These are phyloP conservation scores for Coracias cyanogaster DNA, from an alignment of 2,797 vertebrate species.

Conservation along the genomic window DNA sequence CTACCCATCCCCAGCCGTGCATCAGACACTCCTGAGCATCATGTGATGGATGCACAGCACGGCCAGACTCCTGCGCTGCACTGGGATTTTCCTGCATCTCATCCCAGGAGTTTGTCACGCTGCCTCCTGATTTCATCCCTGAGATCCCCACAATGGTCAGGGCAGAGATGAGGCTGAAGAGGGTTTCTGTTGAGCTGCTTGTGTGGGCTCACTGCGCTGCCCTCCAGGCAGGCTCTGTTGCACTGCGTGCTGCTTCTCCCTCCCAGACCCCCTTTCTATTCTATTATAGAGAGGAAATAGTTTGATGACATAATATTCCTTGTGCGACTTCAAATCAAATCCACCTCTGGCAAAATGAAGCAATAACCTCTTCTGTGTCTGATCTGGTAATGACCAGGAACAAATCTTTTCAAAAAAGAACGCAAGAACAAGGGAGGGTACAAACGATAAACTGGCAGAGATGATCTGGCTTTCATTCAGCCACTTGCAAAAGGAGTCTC, in stretches of 20 bases:
- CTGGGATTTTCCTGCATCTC: constrained; percentile 23
- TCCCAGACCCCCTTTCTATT: background rate
- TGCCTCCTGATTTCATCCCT: background rate
- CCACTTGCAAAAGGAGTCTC: background rate
- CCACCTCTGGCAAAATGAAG: background rate
- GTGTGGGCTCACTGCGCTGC: background rate
- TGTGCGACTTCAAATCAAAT: constrained; percentile 43
- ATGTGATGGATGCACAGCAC: constrained; percentile 42
- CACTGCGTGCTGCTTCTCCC: background rate
- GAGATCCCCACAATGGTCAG: background rate
- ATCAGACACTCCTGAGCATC: constrained; percentile 35
- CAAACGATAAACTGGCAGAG: background rate
- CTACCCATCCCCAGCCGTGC: background rate
- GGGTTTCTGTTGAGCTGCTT: background rate
- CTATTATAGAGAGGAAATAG: constrained; percentile 36
- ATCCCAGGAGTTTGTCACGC: background rate
- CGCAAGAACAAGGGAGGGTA: background rate
- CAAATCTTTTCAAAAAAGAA: constrained; percentile 26
- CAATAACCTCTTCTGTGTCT: constrained; percentile 8
- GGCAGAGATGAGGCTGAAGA: background rate
- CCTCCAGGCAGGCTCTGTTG: background rate
- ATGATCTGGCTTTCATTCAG: constrained; percentile 26
- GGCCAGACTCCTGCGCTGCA: background rate
- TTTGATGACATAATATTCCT: constrained; percentile 33
- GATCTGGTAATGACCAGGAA: constrained; percentile 23